Percentiles rank a stretch among this genome's conserved stretches.
These are phyloP conservation scores for Poeciliopsis presidionis DNA, from an alignment of 2,797 vertebrate species.

Conservation along the genomic window DNA sequence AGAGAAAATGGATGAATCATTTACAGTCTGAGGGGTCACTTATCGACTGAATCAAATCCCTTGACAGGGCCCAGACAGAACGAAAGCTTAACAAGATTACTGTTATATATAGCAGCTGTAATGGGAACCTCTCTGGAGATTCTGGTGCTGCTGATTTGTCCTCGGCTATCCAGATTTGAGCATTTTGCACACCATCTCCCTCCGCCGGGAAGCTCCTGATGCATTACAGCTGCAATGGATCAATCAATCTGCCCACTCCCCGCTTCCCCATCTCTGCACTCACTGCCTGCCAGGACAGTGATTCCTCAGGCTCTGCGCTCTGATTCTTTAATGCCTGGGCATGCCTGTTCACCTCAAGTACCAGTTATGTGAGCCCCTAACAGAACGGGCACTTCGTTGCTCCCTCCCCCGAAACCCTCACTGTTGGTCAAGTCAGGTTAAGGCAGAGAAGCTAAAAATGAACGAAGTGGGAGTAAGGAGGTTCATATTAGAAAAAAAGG, in stretches of 20 bases:
- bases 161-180: slow-evolving; percentile 55
- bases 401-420: not conserved
- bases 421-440: slow-evolving; percentile 46
- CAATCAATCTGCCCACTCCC: slow-evolving; percentile 65
- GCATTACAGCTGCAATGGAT: slow-evolving; percentile 72
- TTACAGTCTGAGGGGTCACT: slow-evolving; percentile 75
- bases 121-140: slow-evolving; percentile 74
- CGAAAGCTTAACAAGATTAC: slow-evolving; percentile 78
- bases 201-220: slow-evolving; percentile 69
- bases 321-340: slow-evolving; percentile 21
- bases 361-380: slow-evolving; percentile 39
- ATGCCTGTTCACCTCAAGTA: slow-evolving; percentile 43
- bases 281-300: slow-evolving; percentile 58
- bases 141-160: slow-evolving; percentile 64
- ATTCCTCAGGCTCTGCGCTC: slow-evolving; percentile 48
- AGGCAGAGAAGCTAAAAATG: slow-evolving; percentile 35
- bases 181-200: slow-evolving; percentile 58
- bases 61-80: slow-evolving; percentile 62
- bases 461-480: slow-evolving; percentile 33
- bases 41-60: slow-evolving; percentile 71
- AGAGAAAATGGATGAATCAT: slow-evolving; percentile 64
- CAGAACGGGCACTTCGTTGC: slow-evolving; percentile 16
- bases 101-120: slow-evolving; percentile 76
- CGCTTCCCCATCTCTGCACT: slow-evolving; percentile 45
- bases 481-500: slow-evolving; percentile 46